Percentiles rank a stretch among this genome's conserved stretches.
Conservation (phyloP, 2,888 invertebrate genomes). For the Perizoma flavofasciatum region DNA sequence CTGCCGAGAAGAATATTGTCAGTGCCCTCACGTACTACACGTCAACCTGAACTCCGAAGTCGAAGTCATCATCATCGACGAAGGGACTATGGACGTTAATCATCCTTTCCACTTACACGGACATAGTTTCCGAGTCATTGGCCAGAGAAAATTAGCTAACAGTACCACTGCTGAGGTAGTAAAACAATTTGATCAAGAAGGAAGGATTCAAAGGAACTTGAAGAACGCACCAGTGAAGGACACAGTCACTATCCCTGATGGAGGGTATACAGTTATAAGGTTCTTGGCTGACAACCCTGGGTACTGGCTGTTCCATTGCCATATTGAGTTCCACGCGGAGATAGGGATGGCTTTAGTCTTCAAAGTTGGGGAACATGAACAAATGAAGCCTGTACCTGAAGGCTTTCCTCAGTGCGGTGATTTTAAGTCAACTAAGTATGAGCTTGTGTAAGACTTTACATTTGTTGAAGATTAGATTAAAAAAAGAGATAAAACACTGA, state of each 20-base stretch:
- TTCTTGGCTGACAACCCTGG: slow-evolving; percentile 95
- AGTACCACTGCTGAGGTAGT: slow-evolving; percentile 87
- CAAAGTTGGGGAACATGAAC: slow-evolving; percentile 91
- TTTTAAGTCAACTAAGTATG: slow-evolving; percentile 17
- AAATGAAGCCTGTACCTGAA: slow-evolving; percentile 89
- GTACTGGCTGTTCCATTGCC: slow-evolving; percentile 96
- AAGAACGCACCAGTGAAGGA: slow-evolving; percentile 92
- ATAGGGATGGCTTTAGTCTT: slow-evolving; percentile 94
- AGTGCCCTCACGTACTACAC: slow-evolving; percentile 91
- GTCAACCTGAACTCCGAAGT: slow-evolving; percentile 89
- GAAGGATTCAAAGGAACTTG: slow-evolving; percentile 88
- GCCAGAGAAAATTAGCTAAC: slow-evolving; percentile 87
- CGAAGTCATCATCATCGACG: slow-evolving; percentile 93
- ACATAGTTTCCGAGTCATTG: slow-evolving; percentile 91
- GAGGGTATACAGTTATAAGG: slow-evolving; percentile 93
- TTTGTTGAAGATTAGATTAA: too few relatives aligned
- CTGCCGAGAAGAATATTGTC: slow-evolving; percentile 89
- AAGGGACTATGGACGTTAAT: slow-evolving; percentile 92
- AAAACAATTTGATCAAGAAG: slow-evolving; percentile 87
- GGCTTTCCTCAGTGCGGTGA: slow-evolving; percentile 90
- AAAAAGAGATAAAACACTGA: too few relatives aligned
- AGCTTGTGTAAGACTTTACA: neutral
- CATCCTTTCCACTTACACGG: slow-evolving; percentile 96
- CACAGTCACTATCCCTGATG: slow-evolving; percentile 95
- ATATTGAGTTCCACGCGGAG: slow-evolving; percentile 95